Base-by-base conservation (phyloP, 1,140 invertebrate species). In the Drosophila rhopaloa region DNA sequence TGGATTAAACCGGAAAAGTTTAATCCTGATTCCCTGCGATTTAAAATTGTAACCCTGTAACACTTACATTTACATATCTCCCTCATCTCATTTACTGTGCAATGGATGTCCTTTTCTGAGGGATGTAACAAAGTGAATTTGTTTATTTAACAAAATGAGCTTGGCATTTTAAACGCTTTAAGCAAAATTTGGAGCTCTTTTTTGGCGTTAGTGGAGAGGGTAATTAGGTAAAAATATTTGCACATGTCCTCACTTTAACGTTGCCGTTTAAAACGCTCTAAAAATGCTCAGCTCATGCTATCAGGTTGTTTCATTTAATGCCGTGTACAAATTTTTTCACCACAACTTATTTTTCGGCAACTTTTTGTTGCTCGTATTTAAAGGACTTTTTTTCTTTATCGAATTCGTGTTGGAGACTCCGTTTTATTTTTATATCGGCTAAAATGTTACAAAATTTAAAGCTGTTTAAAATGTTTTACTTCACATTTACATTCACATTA, bases 221-320 rank as follows among this genome's bases (percentile, higher is more conserved):
- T 82, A 86, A 86, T 86, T 86, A 86, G 67, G 79, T 82, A 77
- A 79, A 86, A 76, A 88, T 83, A 88, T 86, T 86, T 86, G 74
- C 83, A 76, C 66, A 59, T 68, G 56, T 32, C 16, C 60, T 41
- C 35, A 58, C 70, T 53, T 81, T 70, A 60, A 47, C 51, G 43
- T 54, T 81, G 56, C 57, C 46, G 50, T 67, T 70, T 79, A 53
- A 70, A 85, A 76, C 80, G 77, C 80, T 66, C 60, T 62, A 56
- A 47, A 59, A 60, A 66, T 60, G 59, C 56, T 61, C 46, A 57
- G 56, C 60, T 61, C 48, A 0, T 16, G 16, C 16, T 16, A 0
- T 16, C 16, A 16, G 16, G 16, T 16, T 16, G 16, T 16, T 16
- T 16, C 16, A 16, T 16, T 16, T 16, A 16, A 16, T 16, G 1